These are phyloP conservation scores for Hucho hucho DNA, from an alignment of 2,113 vertebrate genomes.

Conservation along the genomic window DNA sequence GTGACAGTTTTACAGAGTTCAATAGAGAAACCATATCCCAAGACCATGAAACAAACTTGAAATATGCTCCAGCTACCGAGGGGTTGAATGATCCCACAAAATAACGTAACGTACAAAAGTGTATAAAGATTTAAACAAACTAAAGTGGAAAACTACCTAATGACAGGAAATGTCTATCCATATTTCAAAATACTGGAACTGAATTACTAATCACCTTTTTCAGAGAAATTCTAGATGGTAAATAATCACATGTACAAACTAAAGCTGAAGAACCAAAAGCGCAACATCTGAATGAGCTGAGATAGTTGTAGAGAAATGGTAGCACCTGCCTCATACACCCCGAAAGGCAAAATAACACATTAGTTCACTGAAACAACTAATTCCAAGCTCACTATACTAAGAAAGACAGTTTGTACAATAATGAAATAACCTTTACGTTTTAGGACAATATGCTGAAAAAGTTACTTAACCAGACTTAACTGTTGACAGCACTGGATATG, in stretches of 20 bases:
- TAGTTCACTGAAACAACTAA: neutral
- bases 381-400: slow-evolving; percentile 26
- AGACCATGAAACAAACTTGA: neutral
- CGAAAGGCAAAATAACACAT: slow-evolving; percentile 19
- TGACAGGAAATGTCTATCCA: neutral
- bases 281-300: neutral
- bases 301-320: neutral
- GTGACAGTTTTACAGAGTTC: neutral
- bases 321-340: slow-evolving; percentile 47
- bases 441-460: neutral
- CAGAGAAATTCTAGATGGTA: neutral
- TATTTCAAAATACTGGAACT: neutral
- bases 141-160: neutral
- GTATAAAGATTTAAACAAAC: neutral
- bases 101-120: neutral
- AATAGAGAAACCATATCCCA: neutral
- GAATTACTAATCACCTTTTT: neutral
- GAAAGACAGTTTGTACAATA: neutral
- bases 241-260: neutral
- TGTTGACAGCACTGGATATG: no score
- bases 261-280: neutral
- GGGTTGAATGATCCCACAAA: neutral
- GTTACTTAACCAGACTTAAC: no score
- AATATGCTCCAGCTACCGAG: neutral
- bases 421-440: neutral